Evolutionary conservation across 1,140 invertebrate species (phyloP), one percentile per base, ranked within the genome.

Genomic region (Procambarus clarkii): DNA sequence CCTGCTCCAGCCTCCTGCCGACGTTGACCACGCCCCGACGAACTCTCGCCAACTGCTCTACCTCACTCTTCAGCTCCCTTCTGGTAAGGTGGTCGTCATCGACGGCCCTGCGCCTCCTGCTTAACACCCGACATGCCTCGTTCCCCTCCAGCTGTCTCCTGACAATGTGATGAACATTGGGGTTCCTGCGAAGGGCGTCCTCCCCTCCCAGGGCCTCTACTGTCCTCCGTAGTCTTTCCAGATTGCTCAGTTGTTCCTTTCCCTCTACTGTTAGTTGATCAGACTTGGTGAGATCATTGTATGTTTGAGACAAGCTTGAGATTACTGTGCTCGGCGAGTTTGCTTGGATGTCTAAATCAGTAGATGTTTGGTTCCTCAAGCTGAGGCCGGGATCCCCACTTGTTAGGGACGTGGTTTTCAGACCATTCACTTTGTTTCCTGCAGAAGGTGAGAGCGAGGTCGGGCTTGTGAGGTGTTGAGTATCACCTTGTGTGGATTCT

Each of bases 91-190:
- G 5, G 69, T 8, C n/a, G 8, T 15, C 34, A 2, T 82, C 24
- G 2, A n/a, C 50, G 21, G 18, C 15, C 50, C 74, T 78, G 24
- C 85, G 18, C 44, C 83, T 77, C 77, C 77, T 84, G 54, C 82
- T 91, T 18, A 91, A 83, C 13, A 60, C 48, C 8, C 76, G 58
- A 46, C 89, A 86, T 8, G 89, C 89, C 82, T 86, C 82, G 82
- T 15, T 34, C 5, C 82, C 82, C 18, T 9, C 24, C 45, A 83
- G 50, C 45, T 91, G 89, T 60, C 89, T 64, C 76, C 50, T 85
- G 54, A 80, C 89, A 58, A 91, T 80, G 82, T 80, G 89, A 34
- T 91, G 89, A 2, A 48, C 46, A 18, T 44, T 21, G 34, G 21
- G 21, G 58, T 69, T 79, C 76, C 11, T 24, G 9, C 13, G 50